These are phyloP conservation scores for Ancistrus triradiatus DNA, from an alignment of 2,113 vertebrate genomes.

Conservation along the genomic window DNA sequence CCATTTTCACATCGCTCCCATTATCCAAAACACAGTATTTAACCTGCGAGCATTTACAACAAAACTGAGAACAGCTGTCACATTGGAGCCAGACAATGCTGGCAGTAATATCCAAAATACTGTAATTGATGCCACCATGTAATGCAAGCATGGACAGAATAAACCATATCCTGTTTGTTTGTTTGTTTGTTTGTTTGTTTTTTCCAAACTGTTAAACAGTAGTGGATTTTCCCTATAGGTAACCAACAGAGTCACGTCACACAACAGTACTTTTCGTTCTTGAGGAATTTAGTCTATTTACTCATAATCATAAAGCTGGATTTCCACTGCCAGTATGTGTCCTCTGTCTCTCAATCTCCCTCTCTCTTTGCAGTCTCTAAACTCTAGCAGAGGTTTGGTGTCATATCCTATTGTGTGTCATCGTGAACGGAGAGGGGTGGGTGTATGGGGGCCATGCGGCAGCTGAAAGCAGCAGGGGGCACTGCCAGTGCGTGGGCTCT, in stretches of 20 bases:
- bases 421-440: slow-evolving; percentile 30
- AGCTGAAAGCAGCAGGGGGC: slow-evolving; percentile 43
- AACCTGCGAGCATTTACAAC: slow-evolving; percentile 55
- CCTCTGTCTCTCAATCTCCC: slow-evolving; percentile 7
- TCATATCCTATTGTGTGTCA: slow-evolving; percentile 38
- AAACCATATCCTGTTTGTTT: slow-evolving; percentile 39
- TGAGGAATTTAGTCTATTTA: slow-evolving; percentile 24
- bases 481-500: slow-evolving; percentile 28
- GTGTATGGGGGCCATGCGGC: slow-evolving; percentile 25
- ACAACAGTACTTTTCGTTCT: slow-evolving; percentile 13
- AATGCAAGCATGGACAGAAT: slow-evolving; percentile 38
- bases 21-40: slow-evolving; percentile 58
- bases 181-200: no score
- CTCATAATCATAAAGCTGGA: slow-evolving; percentile 28
- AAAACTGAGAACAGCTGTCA: slow-evolving; percentile 56
- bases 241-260: slow-evolving; percentile 4
- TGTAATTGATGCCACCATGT: slow-evolving; percentile 47
- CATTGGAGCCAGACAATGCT: slow-evolving; percentile 49
- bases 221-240: slow-evolving; percentile 40
- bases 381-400: slow-evolving; percentile 50
- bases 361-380: slow-evolving; percentile 37
- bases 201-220: slow-evolving; percentile 44
- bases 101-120: slow-evolving; percentile 46
- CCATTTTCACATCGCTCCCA: slow-evolving; percentile 47
- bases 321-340: slow-evolving; percentile 47